Percentiles rank a stretch among this genome's conserved stretches.
Evolutionary conservation across 2,113 vertebrate genomes (phyloP).

Genomic region (Vicugna pacos): DNA sequence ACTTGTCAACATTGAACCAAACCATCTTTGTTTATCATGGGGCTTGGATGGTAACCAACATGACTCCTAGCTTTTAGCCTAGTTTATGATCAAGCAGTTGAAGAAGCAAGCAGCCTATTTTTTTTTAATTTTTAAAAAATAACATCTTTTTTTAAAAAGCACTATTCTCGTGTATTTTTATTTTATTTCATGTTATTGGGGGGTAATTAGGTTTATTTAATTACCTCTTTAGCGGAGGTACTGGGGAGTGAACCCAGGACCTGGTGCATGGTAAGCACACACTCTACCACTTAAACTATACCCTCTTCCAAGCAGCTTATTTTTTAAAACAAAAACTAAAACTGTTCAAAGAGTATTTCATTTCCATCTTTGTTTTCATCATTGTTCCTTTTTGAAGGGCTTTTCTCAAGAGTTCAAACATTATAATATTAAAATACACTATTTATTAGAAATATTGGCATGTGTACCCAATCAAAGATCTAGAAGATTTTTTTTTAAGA

Average conservation of each 20-base stretch:
- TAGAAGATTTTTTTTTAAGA: not conserved
- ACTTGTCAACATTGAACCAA: not conserved
- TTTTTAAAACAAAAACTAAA: constrained; percentile 18
- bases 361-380: constrained; percentile 24
- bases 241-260: too few species aligned
- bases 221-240: too few species aligned
- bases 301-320: not conserved
- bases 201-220: too few species aligned
- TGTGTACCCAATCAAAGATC: not conserved
- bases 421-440: not conserved
- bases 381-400: not conserved
- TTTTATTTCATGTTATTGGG: too few species aligned
- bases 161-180: too few species aligned
- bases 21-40: not conserved
- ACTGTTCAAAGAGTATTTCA: not conserved
- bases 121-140: not conserved
- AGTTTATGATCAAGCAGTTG: not conserved
- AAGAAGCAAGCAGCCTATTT: constrained; percentile 38
- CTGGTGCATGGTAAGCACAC: too few species aligned
- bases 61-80: not conserved
- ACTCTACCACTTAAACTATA: too few species aligned
- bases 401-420: constrained; percentile 13
- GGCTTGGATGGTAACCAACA: not conserved
- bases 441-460: not conserved
- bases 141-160: too few species aligned